phyloP scores from a whole-genome alignment of 2,113 vertebrate species.

The Bujurquina vittata region DNA sequence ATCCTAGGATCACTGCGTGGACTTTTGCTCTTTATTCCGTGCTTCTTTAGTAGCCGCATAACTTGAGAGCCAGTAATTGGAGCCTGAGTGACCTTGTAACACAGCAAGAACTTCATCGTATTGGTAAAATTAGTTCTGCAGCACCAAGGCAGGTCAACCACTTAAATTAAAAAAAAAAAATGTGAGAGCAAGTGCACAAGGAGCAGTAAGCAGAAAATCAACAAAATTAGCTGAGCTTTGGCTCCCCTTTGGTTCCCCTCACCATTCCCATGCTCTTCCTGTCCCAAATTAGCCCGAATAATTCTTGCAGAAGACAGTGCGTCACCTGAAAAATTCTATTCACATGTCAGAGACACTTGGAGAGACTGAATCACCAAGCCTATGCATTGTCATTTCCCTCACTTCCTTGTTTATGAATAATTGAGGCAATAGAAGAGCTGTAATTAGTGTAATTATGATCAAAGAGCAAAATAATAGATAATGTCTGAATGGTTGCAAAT shows the following conservation, averaged over 20 bases:
- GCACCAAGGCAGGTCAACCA: slow-evolving; percentile 33
- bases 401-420: slow-evolving; percentile 49
- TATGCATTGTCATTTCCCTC: slow-evolving; percentile 24
- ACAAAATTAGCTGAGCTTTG: neutral
- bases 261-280: neutral
- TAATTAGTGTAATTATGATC: slow-evolving; percentile 62
- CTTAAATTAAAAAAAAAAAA: neutral
- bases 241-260: neutral
- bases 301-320: slow-evolving; percentile 14
- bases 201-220: slow-evolving; percentile 31
- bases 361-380: slow-evolving; percentile 21
- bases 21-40: neutral
- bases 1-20: neutral
- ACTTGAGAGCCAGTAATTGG: slow-evolving; percentile 35
- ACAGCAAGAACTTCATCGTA: slow-evolving; percentile 37
- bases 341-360: slow-evolving; percentile 42
- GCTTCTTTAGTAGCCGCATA: slow-evolving; percentile 11
- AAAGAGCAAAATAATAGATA: slow-evolving; percentile 58
- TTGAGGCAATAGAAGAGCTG: slow-evolving; percentile 32
- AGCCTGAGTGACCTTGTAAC: slow-evolving; percentile 31
- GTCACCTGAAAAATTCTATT: slow-evolving; percentile 47
- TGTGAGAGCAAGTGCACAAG: slow-evolving; percentile 1
- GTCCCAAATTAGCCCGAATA: slow-evolving; percentile 1
- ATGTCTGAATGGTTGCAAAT: slow-evolving; percentile 43
- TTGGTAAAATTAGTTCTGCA: slow-evolving; percentile 47